Base-by-base conservation (phyloP, 2,888 invertebrate genomes). In the Notocelia uddmanniana region DNA sequence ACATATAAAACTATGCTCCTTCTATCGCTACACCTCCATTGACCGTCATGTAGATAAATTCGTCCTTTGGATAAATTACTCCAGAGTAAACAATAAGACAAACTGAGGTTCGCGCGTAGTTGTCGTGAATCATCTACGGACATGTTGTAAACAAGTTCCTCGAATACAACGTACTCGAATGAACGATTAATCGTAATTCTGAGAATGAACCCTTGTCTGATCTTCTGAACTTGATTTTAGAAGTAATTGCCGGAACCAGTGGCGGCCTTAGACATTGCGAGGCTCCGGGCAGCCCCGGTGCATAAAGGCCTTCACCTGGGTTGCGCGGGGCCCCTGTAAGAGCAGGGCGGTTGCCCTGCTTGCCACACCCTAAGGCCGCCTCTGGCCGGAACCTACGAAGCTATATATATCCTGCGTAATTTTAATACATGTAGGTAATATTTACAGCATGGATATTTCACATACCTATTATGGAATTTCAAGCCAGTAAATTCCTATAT, bases 101-200 rank as follows among this genome's bases (percentile, higher is more conserved):
- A n/a, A 48, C 48, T 18, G 48, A n/a, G 37, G 19, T 37, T 21
- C 10, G 31, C 21, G 18, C 18, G 48, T 50, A n/a, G 34, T 9
- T 21, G 11, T 41, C 15, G 34, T 62, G 69, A 69, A 5, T 62
- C 52, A 62, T 31, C 48, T 5, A 10, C 57, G 13, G 37, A 23
- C 11, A 18, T 41, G 34, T 54, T 18, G 41, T 63, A 21, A 26
- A 70, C n/a, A 31, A 41, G 55, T 23, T 34, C 26, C 23, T 52
- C 37, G 26, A 48, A 69, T 10, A 31, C 11, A 31, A 21, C 41
- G 18, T n/a, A 0, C 59, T n/a, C n/a, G n/a, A n/a, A n/a, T n/a
- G 37, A 9, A 23, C 52, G 26, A 41, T 66, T 41, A 52, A 50
- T 64, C 69, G 55, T 34, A 19, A 19, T 59, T 71, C 45, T 15